These are phyloP conservation scores for Leptura quadrifasciata DNA, from an alignment of 2,888 invertebrate genomes.

Conservation along the genomic window DNA sequence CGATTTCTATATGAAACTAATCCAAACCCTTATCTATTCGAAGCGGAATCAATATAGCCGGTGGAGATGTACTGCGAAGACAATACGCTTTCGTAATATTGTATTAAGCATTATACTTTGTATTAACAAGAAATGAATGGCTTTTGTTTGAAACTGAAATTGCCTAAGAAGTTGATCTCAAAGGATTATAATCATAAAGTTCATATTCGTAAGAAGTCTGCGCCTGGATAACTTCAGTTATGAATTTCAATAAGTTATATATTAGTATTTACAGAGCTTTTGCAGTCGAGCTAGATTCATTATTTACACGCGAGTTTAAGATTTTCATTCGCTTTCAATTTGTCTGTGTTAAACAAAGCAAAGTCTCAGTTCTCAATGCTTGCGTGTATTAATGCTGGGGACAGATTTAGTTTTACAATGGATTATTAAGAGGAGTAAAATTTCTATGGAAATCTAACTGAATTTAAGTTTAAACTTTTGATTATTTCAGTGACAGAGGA, in stretches of 20 bases:
- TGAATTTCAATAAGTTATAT: conserved; percentile 72
- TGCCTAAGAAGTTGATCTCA: conserved; percentile 65
- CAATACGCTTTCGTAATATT: conserved; percentile 33
- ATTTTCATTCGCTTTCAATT: conserved; percentile 66
- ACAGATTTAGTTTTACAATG: conserved; percentile 60
- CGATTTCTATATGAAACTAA: conserved; percentile 67
- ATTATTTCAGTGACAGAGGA: conserved; percentile 51
- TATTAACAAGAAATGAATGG: conserved; percentile 69
- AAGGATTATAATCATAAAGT: conserved; percentile 66
- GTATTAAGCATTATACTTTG: conserved; percentile 51
- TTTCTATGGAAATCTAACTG: conserved; percentile 52
- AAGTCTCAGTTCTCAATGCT: conserved; percentile 50
- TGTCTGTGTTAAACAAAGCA: conserved; percentile 67
- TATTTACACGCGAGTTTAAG: conserved; percentile 68
- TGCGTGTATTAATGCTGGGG: conserved; percentile 52
- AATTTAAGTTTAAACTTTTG: conserved; percentile 56
- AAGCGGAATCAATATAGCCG: conserved; percentile 47
- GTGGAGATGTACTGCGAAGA: conserved; percentile 10
- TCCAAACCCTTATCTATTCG: conserved; percentile 45
- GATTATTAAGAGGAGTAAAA: conserved; percentile 56
- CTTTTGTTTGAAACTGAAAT: conserved; percentile 69
- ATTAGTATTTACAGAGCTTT: conserved; percentile 69
- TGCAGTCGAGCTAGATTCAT: conserved; percentile 64
- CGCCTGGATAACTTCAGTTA: conserved; percentile 65
- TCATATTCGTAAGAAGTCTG: conserved; percentile 62